These are phyloP conservation scores for Lysandra coridon DNA, from an alignment of 2,888 invertebrate species.

Conservation along the genomic window DNA sequence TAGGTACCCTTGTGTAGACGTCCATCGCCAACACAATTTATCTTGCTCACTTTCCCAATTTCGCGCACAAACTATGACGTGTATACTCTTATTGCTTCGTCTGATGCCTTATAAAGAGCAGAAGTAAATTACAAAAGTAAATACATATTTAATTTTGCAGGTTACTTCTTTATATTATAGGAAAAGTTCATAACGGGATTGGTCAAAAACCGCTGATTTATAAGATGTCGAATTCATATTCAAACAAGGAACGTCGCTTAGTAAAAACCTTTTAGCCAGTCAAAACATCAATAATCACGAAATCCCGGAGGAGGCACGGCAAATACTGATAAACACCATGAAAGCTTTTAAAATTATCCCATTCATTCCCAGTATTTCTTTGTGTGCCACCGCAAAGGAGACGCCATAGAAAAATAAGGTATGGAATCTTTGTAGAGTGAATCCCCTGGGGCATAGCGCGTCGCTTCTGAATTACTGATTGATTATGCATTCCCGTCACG, in stretches of 20 bases:
- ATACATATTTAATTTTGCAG: not conserved
- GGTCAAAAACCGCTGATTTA: conserved; percentile 1
- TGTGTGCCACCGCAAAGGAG: conserved; percentile 63
- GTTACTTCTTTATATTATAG: no score
- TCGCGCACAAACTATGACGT: conserved; percentile 55
- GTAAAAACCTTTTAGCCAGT: conserved; percentile 52
- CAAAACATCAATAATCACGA: conserved; percentile 76
- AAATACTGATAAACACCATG: conserved; percentile 65
- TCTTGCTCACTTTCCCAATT: conserved; percentile 60
- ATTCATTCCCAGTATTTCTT: conserved; percentile 71
- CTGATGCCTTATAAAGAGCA: not conserved
- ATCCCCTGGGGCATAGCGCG: conserved; percentile 68
- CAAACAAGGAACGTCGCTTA: conserved; percentile 20
- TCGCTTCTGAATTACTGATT: conserved; percentile 73
- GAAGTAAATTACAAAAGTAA: conserved; percentile 24
- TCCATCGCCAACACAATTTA: conserved; percentile 52
- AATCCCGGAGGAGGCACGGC: conserved; percentile 57
- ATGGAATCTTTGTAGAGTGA: conserved; percentile 69
- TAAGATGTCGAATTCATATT: not conserved
- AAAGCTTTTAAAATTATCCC: conserved; percentile 78
- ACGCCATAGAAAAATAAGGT: conserved; percentile 58
- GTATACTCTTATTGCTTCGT: conserved; percentile 34
- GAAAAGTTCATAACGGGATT: not conserved
- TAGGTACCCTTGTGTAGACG: conserved; percentile 33
- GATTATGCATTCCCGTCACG: conserved; percentile 76